Evolutionary conservation across 2,113 vertebrate genomes (phyloP).

Genomic region (Oreochromis spilurus): DNA sequence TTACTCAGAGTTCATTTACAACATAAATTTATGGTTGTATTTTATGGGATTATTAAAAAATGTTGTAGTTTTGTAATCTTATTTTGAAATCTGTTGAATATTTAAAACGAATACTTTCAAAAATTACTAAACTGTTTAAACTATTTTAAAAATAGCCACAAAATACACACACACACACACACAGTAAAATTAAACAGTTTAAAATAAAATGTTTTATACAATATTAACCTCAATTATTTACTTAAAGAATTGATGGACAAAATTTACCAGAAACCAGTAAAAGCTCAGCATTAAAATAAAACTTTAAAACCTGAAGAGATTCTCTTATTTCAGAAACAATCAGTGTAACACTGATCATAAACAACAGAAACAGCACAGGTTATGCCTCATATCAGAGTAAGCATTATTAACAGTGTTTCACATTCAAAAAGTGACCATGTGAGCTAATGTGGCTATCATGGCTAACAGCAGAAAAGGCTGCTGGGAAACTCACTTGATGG

Average conservation of each 20-base stretch:
- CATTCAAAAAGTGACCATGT: background rate
- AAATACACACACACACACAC: background rate
- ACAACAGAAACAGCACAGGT: background rate
- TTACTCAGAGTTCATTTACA: background rate
- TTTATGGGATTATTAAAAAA: background rate
- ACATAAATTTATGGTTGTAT: background rate
- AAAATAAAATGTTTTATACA: background rate
- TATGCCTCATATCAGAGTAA: background rate
- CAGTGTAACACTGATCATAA: background rate
- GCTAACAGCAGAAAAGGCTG: background rate
- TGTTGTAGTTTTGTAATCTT: background rate
- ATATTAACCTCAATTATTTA: background rate
- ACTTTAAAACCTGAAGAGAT: background rate
- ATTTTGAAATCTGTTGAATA: background rate
- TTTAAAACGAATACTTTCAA: background rate
- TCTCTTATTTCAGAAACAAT: background rate
- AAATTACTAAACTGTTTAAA: background rate
- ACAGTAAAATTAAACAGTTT: background rate
- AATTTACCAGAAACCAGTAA: background rate
- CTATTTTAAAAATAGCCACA: background rate
- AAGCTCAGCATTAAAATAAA: background rate
- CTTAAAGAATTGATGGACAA: background rate
- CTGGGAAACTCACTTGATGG: conserved; percentile 64
- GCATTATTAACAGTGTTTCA: background rate
- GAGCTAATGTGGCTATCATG: background rate